Evolutionary conservation across 2,888 invertebrate species (phyloP).

Genomic region (Flexamia atlantica): DNA sequence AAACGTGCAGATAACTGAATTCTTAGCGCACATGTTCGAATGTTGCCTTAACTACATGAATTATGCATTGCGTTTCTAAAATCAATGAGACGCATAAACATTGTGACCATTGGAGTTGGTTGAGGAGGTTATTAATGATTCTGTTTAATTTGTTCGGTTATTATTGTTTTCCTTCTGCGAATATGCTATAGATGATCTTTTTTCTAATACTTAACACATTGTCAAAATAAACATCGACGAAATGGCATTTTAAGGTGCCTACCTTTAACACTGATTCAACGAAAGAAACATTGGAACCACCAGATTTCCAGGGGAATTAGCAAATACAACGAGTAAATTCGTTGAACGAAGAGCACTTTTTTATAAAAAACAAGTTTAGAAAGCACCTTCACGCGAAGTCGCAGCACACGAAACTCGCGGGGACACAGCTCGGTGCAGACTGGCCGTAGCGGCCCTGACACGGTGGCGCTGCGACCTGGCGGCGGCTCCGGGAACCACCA

Average conservation of each 20-base stretch:
- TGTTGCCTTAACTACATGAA: too few species aligned
- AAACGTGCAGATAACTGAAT: too few species aligned
- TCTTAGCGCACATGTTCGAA: too few species aligned
- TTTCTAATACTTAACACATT: too few species aligned
- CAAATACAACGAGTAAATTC: slow-evolving; percentile 1
- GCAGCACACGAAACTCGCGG: background rate
- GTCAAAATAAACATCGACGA: too few species aligned
- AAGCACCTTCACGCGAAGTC: background rate
- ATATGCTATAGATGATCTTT: too few species aligned
- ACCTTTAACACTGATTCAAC: slow-evolving; percentile 6
- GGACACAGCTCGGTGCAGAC: slow-evolving; percentile 7
- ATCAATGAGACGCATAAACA: too few species aligned
- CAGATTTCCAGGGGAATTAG: background rate
- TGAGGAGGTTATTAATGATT: too few species aligned
- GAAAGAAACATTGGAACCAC: background rate
- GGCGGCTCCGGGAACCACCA: background rate
- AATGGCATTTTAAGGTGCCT: background rate
- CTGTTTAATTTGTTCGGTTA: too few species aligned
- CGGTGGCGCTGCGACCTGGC: background rate
- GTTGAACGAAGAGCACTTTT: slow-evolving; percentile 8
- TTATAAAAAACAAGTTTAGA: background rate
- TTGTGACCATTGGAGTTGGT: too few species aligned
- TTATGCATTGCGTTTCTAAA: too few species aligned
- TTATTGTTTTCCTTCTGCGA: too few species aligned
- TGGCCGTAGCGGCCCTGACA: background rate